A percentile compares a stretch with the other conserved stretches of the same genome.
Conservation (phyloP, 2,888 invertebrate species). For the Hemaris fuciformis region DNA sequence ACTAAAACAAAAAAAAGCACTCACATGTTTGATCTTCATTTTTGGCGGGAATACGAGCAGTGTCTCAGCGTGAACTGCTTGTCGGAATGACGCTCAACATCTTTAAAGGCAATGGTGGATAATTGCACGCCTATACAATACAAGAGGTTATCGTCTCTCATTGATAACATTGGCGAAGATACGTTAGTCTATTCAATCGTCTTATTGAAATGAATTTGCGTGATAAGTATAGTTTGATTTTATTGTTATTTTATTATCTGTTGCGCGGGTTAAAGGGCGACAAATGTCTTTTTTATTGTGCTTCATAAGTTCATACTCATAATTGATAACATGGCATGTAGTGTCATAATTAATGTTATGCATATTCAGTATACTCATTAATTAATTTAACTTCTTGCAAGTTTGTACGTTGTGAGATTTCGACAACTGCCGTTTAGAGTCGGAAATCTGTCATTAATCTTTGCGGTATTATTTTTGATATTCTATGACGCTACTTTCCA, state of each 20-base stretch:
- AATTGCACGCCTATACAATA: background rate
- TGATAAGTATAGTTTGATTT: background rate
- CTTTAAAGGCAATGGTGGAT: background rate
- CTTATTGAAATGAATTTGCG: constrained; percentile 16
- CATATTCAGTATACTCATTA: too few relatives aligned
- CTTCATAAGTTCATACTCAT: too few relatives aligned
- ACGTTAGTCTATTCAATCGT: constrained; percentile 25
- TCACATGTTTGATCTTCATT: constrained; percentile 37
- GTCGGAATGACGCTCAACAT: background rate
- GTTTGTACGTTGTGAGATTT: too few relatives aligned
- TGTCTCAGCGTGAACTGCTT: background rate
- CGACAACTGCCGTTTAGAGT: too few relatives aligned
- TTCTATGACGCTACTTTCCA: too few relatives aligned
- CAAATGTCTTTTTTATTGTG: too few relatives aligned
- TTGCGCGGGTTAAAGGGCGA: background rate
- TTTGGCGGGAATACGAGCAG: background rate
- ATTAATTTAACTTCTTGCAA: too few relatives aligned
- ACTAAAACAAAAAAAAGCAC: constrained; percentile 18
- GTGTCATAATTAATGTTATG: too few relatives aligned
- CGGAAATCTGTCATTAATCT: too few relatives aligned
- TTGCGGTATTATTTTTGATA: too few relatives aligned
- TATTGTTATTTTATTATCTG: background rate
- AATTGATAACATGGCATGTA: too few relatives aligned
- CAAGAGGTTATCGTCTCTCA: background rate
- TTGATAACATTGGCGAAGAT: background rate